phyloP scores from a whole-genome alignment of 1,140 invertebrate species.

The Pollicipes pollicipes region DNA sequence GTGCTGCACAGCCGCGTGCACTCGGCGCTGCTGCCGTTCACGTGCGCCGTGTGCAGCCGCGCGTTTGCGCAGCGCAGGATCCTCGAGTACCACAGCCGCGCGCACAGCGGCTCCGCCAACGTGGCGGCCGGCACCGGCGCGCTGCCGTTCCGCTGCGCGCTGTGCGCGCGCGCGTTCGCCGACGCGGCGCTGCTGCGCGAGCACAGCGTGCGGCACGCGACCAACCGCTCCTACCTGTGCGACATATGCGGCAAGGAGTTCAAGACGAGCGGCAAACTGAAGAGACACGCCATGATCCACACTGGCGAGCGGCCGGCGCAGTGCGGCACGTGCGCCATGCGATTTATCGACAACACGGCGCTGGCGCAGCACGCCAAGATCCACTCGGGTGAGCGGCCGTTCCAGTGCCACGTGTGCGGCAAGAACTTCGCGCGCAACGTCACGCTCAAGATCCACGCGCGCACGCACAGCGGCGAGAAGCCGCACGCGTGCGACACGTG shows the following conservation, averaged over 20 bases:
- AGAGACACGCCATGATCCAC: constrained; percentile 30
- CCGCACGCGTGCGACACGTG: constrained; percentile 30
- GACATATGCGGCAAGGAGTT: constrained; percentile 32
- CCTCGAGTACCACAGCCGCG: not conserved
- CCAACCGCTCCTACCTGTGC: constrained; percentile 38
- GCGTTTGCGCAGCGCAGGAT: constrained; percentile 22
- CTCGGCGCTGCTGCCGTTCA: constrained; percentile 15
- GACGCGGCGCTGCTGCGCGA: constrained; percentile 29
- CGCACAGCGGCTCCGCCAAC: not conserved
- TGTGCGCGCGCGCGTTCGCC: constrained; percentile 25
- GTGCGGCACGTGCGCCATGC: constrained; percentile 33
- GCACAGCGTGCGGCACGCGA: constrained; percentile 24
- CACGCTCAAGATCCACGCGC: constrained; percentile 20
- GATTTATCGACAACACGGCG: constrained; percentile 21
- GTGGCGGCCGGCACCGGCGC: constrained; percentile 18
- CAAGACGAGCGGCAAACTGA: constrained; percentile 29
- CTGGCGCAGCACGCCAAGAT: constrained; percentile 37
- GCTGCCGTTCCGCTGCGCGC: constrained; percentile 20
- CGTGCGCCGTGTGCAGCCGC: constrained; percentile 28
- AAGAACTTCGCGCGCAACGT: constrained; percentile 25
- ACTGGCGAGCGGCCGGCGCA: constrained; percentile 40
- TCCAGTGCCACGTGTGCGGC: constrained; percentile 34
- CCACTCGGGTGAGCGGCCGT: constrained; percentile 38
- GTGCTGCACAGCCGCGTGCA: constrained; percentile 16
- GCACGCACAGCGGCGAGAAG: constrained; percentile 29